Percentiles rank a stretch among this genome's conserved stretches.
Conservation (phyloP, 2,113 vertebrate genomes). For the Oncorhynchus gorbuscha region DNA sequence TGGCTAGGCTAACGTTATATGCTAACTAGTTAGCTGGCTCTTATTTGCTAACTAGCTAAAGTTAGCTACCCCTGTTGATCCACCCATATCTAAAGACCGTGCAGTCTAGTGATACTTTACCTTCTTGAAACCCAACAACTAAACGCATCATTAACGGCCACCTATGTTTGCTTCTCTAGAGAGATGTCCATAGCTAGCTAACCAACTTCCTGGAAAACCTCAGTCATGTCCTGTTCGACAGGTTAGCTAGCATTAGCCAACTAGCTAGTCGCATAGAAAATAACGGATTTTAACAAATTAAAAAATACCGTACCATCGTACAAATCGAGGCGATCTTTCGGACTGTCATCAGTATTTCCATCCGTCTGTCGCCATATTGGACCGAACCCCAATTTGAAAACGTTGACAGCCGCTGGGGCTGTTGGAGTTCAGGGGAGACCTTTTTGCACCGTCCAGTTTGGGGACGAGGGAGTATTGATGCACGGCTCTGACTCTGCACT, state of each 20-base stretch:
- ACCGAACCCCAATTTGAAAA: constrained; percentile 76
- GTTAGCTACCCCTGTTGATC: background rate
- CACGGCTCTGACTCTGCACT: background rate
- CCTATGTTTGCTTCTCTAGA: background rate
- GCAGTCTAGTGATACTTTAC: background rate
- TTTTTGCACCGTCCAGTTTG: constrained; percentile 45
- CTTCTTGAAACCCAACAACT: background rate
- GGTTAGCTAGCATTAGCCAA: constrained; percentile 17
- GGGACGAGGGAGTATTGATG: constrained; percentile 53
- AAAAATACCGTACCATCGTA: constrained; percentile 82
- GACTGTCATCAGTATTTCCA: constrained; percentile 94
- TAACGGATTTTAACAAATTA: background rate
- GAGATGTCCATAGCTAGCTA: background rate
- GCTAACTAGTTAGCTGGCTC: background rate
- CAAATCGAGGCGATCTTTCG: constrained; percentile 94
- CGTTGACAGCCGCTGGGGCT: constrained; percentile 69
- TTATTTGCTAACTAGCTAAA: background rate
- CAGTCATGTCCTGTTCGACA: constrained; percentile 33
- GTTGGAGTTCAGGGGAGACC: constrained; percentile 61
- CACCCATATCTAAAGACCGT: background rate
- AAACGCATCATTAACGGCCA: background rate
- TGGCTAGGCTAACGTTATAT: background rate
- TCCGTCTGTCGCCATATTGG: constrained; percentile 81
- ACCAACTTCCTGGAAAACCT: constrained; percentile 49
- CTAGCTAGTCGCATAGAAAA: constrained; percentile 8